These are phyloP conservation scores for Mimumesa dahlbomi DNA, from an alignment of 2,888 invertebrate species.

Conservation along the genomic window DNA sequence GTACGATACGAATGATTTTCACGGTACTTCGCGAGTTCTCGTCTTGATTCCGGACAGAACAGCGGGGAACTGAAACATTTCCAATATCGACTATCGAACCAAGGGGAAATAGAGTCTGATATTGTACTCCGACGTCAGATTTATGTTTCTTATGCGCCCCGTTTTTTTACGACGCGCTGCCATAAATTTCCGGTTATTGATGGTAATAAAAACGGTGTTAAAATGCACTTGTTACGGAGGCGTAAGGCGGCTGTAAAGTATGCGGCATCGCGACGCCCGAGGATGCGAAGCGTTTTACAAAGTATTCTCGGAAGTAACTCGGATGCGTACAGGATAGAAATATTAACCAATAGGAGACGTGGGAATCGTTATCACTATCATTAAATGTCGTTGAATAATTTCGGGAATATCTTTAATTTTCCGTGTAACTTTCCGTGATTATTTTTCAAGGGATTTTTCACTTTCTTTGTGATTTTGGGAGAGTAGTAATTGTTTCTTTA, in stretches of 20 bases:
- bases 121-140: not conserved
- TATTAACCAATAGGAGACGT: conserved; percentile 25
- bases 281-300: conserved; percentile 21
- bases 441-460: too few species aligned
- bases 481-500: too few species aligned
- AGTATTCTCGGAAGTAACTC: conserved; percentile 34
- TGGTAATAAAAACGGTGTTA: conserved; percentile 50
- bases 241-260: conserved; percentile 27
- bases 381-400: conserved; percentile 17
- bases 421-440: too few species aligned
- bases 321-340: conserved; percentile 13
- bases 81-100: not conserved
- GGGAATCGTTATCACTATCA: conserved; percentile 12
- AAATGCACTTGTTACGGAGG: conserved; percentile 31
- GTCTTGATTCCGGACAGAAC: too few species aligned
- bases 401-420: too few species aligned
- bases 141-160: not conserved
- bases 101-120: not conserved
- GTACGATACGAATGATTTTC: too few species aligned
- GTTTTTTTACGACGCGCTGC: conserved; percentile 8
- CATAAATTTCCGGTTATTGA: conserved; percentile 41
- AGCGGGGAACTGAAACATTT: too few species aligned
- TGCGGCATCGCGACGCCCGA: conserved; percentile 19
- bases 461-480: too few species aligned
- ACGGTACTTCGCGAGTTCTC: too few species aligned